These are phyloP conservation scores for Pachyuromys duprasi DNA, from an alignment of 2,797 vertebrate species.

Conservation along the genomic window DNA sequence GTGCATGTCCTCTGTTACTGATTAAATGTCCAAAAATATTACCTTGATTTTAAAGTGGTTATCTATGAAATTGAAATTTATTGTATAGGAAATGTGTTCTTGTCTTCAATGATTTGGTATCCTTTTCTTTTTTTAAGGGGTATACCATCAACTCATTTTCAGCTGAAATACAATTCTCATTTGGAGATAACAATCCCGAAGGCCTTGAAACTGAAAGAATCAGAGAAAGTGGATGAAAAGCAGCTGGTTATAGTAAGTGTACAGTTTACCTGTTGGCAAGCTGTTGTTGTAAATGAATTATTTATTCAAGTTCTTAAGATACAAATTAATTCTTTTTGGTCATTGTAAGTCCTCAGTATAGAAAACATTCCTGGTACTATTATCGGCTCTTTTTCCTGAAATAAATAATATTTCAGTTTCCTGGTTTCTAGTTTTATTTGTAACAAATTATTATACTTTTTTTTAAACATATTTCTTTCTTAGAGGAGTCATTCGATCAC, in stretches of 20 bases:
- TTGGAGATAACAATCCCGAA: constrained; percentile 92
- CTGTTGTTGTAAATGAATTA: not conserved
- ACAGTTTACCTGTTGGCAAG: constrained; percentile 22
- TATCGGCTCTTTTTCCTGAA: not conserved
- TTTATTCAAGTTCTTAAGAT: constrained; percentile 43
- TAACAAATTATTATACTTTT: constrained; percentile 29
- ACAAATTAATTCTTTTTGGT: constrained; percentile 30
- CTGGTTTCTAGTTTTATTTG: constrained; percentile 45
- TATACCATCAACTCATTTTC: constrained; percentile 82
- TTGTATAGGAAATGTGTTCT: constrained; percentile 42
- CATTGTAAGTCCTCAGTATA: constrained; percentile 20
- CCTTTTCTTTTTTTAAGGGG: constrained; percentile 83
- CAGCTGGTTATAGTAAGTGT: constrained; percentile 93
- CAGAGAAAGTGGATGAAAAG: constrained; percentile 91
- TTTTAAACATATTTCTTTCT: constrained; percentile 40
- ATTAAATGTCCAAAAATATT: not conserved
- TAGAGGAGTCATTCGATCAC: constrained; percentile 26
- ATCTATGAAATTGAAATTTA: constrained; percentile 40
- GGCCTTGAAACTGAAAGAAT: constrained; percentile 92
- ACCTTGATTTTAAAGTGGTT: constrained; percentile 27
- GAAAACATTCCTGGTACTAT: constrained; percentile 45
- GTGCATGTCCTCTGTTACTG: not conserved
- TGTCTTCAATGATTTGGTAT: constrained; percentile 37
- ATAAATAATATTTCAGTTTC: constrained; percentile 49
- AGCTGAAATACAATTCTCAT: constrained; percentile 84